These are phyloP conservation scores for Euura lappo DNA, from an alignment of 1,140 invertebrate species.

Conservation along the genomic window DNA sequence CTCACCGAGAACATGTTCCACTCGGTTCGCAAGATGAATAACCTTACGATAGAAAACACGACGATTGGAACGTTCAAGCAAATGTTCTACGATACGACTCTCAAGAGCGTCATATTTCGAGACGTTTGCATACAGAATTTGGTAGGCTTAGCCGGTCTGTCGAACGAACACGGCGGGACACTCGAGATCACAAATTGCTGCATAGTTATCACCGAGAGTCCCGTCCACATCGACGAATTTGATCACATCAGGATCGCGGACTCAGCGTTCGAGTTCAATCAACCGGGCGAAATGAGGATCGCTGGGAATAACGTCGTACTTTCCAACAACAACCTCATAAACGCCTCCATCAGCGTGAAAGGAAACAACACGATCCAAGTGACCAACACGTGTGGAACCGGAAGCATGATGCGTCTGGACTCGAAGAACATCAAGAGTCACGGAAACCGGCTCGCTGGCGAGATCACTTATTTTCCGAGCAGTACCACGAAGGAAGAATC, in stretches of 20 bases:
- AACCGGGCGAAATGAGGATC: constrained; percentile 34
- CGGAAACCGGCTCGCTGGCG: not conserved
- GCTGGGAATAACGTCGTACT: constrained; percentile 27
- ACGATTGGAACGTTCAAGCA: constrained; percentile 36
- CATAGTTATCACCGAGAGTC: constrained; percentile 30
- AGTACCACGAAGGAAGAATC: no score
- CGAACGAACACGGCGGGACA: constrained; percentile 17
- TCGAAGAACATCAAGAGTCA: not conserved
- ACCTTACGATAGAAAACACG: constrained; percentile 33
- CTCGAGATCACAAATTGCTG: constrained; percentile 16
- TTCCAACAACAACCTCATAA: constrained; percentile 34
- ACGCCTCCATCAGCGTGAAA: constrained; percentile 39
- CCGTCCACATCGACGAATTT: constrained; percentile 34
- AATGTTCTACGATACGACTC: not conserved
- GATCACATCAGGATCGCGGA: constrained; percentile 31
- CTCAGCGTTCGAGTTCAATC: constrained; percentile 38
- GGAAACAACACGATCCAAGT: constrained; percentile 26
- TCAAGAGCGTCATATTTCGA: constrained; percentile 16
- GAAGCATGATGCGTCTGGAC: constrained; percentile 32
- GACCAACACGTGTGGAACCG: constrained; percentile 38
- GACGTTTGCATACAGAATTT: constrained; percentile 40
- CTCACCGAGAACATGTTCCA: constrained; percentile 27
- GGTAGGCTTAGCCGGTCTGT: constrained; percentile 12
- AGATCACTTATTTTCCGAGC: no score
- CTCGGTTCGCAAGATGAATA: constrained; percentile 28